These are phyloP conservation scores for Takifugu ocellatus DNA, from an alignment of 2,797 vertebrate species.

Conservation along the genomic window DNA sequence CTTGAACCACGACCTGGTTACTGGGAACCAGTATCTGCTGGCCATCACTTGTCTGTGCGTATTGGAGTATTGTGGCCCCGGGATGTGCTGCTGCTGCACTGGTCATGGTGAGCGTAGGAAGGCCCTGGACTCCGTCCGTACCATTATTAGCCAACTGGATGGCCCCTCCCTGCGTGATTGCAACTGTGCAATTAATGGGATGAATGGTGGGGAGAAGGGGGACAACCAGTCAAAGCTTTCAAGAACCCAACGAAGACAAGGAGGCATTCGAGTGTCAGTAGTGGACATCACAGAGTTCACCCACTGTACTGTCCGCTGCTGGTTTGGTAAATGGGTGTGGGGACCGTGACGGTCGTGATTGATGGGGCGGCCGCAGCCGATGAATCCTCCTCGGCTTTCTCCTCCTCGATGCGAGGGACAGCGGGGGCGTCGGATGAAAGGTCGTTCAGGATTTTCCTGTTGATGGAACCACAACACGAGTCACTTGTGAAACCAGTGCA, in stretches of 20 bases:
- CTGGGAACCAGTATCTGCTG: slow-evolving; percentile 98
- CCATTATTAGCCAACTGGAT: slow-evolving; percentile 98
- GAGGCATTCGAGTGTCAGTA: neutral
- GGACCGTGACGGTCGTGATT: slow-evolving; percentile 95
- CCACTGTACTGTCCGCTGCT: slow-evolving; percentile 98
- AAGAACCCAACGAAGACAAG: neutral
- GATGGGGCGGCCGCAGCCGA: slow-evolving; percentile 73
- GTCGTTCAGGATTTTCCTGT: slow-evolving; percentile 98
- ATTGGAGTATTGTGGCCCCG: slow-evolving; percentile 95
- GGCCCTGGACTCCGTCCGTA: slow-evolving; percentile 93
- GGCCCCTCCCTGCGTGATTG: slow-evolving; percentile 96
- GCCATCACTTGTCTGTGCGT: slow-evolving; percentile 96
- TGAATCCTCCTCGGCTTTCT: slow-evolving; percentile 91
- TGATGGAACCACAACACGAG: neutral
- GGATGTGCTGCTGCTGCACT: slow-evolving; percentile 85
- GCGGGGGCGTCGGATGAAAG: slow-evolving; percentile 95
- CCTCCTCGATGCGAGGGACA: slow-evolving; percentile 96
- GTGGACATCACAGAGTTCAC: slow-evolving; percentile 44
- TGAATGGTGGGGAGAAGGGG: neutral
- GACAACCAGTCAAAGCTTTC: neutral
- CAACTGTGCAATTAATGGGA: slow-evolving; percentile 75
- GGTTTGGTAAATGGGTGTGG: slow-evolving; percentile 98
- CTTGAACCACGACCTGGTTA: slow-evolving; percentile 98
- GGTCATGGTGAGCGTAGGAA: slow-evolving; percentile 95
- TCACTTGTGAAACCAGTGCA: neutral